Evolutionary conservation across 2,888 invertebrate genomes (phyloP), one percentile per base, ranked within the genome.

Genomic region (Apamea anceps): DNA sequence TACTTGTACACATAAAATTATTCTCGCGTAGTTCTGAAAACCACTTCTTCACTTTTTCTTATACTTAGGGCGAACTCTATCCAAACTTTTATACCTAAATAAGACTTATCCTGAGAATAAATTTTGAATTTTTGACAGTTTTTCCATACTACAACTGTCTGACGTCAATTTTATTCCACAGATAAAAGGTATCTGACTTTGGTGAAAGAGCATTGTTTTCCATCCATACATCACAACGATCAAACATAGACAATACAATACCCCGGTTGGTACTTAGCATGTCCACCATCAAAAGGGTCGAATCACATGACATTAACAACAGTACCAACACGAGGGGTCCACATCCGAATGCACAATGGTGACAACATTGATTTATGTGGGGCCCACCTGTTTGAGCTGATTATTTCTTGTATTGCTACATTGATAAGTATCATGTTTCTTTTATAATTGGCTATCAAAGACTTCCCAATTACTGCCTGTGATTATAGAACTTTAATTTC

Each of bases 351-450:
- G 63, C 60, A 79, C 84, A 82, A 85, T 85, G 81, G 78, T 79
- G 84, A 87, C 89, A 85, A 85, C 90, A 91, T 89, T 92, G 93
- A 94, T 93, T 93, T 92, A 92, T 92, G 89, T 80, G 72, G 79
- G 89, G 83, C 90, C 93, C 94, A 94, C 94, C 94, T 94, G 94
- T 94, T 94, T 92, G 88, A 92, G 83, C 89, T 79, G 80, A 81
- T 83, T 79, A 77, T 79, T 70, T 78, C 65, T 57, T 54, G 7
- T 67, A 63, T 25, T 60, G 60, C 21, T n/a, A 75, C 32, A 15
- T 42, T 13, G 18, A 18, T 71, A n/a, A n/a, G n/a, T n/a, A 86
- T 82, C 65, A n/a, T n/a, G 67, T 75, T 82, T 67, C 65, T 45
- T 67, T 62, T 85, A 28, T 75, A 77, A 84, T 81, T 83, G 63